Evolutionary conservation across 2,113 vertebrate species (phyloP), one percentile per base, ranked within the genome.

Genomic region (Empidonax traillii): DNA sequence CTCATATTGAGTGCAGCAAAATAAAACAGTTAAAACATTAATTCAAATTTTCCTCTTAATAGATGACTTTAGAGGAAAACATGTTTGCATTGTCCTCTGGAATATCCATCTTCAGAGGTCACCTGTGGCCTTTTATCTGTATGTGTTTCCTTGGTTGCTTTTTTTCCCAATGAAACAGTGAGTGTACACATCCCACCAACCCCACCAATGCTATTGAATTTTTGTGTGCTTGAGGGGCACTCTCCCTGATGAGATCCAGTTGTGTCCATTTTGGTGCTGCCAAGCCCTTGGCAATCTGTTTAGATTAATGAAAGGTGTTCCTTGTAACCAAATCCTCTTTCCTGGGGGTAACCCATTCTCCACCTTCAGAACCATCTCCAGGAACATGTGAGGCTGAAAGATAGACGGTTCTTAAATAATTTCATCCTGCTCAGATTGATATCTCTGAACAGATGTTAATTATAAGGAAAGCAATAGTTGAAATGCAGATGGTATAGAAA

Each of bases 291-390:
- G 97, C 97, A 95, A 80, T 96, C 95, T 96, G 76, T 87, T 97
- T 74, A 89, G 96, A 97, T 97, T 95, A 98, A 98, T 97, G 96
- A 98, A 98, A 98, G 96, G 95, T 97, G 86, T 83, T 95, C 91
- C 97, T 96, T 98, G 97, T 97, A 98, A 98, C 97, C 93, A 97
- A 97, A 98, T 97, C 97, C 94, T 66, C 84, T 95, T 97, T 97
- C 95, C 96, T 91, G 69, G 33, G 81, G 97, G 96, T 94, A 97
- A 80, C 87, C 76, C 51, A 66, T 47, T 93, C 92, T 76, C 89
- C 86, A 94, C 89, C 82, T 97, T 84, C 90, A 96, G 93, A 94
- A 87, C 87, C 94, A 90, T 95, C 92, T 91, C 91, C 92, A 66
- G 80, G 46, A 96, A 93, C 92, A 73, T 4, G 18, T 72, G 61